Percentiles rank a stretch among this genome's conserved stretches.
phyloP scores from a whole-genome alignment of 2,797 vertebrate species.

The Falco columbarius region DNA sequence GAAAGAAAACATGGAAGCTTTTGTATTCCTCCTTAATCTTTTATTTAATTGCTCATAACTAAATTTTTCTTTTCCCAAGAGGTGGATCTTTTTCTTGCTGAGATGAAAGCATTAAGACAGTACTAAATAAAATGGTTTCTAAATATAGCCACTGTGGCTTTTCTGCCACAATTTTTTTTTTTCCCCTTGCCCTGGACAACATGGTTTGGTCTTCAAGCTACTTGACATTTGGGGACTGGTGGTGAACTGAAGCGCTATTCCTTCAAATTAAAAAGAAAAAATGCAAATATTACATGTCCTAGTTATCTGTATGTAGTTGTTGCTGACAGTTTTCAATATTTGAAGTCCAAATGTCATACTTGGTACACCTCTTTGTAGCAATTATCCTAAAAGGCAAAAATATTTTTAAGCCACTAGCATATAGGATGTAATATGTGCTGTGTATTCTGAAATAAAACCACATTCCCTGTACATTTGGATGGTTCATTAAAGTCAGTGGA shows the following conservation, averaged over 20 bases:
- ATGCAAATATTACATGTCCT: background rate
- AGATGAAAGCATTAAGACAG: background rate
- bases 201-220: background rate
- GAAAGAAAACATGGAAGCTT: background rate
- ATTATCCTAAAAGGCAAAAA: background rate
- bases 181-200: background rate
- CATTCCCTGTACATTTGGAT: background rate
- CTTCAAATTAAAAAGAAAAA: background rate
- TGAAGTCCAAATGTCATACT: background rate
- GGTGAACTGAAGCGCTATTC: background rate
- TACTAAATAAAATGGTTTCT: background rate
- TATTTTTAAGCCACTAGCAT: background rate
- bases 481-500: background rate
- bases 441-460: background rate
- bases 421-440: background rate
- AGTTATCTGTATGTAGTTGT: background rate
- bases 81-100: background rate
- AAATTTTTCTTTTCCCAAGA: background rate
- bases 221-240: background rate
- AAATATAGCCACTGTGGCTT: background rate
- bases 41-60: background rate
- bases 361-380: background rate
- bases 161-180: background rate
- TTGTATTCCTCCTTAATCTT: background rate
- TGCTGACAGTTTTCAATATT: background rate